phyloP scores from a whole-genome alignment of 2,797 vertebrate species.

The Lophotriccus pileatus region DNA sequence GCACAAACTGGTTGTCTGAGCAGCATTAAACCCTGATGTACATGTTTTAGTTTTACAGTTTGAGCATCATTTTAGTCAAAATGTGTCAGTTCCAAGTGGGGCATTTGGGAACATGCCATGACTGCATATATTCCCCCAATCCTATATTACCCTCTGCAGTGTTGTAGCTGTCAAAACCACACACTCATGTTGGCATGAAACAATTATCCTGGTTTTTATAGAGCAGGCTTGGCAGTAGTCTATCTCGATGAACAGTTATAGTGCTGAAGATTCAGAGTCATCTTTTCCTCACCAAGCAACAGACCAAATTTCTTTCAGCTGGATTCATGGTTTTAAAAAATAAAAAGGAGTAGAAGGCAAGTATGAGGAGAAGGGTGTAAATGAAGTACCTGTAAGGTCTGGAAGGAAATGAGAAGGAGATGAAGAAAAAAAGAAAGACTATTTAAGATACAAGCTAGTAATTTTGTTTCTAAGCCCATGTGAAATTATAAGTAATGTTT shows the following conservation, averaged over 20 bases:
- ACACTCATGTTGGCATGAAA: background rate
- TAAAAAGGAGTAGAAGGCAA: background rate
- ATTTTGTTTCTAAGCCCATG: constrained; percentile 42
- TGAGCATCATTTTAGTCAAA: background rate
- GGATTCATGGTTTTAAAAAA: background rate
- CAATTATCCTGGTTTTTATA: constrained; percentile 3
- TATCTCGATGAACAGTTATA: background rate
- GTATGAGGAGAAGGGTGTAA: background rate
- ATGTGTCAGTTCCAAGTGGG: background rate
- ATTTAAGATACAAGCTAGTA: constrained; percentile 3
- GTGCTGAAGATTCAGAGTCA: background rate
- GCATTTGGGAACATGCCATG: constrained; percentile 1
- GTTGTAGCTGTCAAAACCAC: constrained; percentile 36
- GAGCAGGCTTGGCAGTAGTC: constrained; percentile 19
- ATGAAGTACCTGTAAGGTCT: background rate
- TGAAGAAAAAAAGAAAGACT: background rate
- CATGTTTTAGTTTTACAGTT: background rate
- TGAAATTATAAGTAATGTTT: constrained; percentile 42
- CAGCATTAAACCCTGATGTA: background rate
- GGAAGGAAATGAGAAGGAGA: background rate
- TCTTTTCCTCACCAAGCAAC: constrained; percentile 22
- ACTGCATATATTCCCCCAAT: background rate
- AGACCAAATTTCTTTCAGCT: background rate
- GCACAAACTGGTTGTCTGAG: background rate
- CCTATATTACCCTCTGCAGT: background rate